Percentiles rank a stretch among this genome's conserved stretches.
phyloP scores from a whole-genome alignment of 2,113 vertebrate genomes.

The Forbesichthys agassizii region DNA sequence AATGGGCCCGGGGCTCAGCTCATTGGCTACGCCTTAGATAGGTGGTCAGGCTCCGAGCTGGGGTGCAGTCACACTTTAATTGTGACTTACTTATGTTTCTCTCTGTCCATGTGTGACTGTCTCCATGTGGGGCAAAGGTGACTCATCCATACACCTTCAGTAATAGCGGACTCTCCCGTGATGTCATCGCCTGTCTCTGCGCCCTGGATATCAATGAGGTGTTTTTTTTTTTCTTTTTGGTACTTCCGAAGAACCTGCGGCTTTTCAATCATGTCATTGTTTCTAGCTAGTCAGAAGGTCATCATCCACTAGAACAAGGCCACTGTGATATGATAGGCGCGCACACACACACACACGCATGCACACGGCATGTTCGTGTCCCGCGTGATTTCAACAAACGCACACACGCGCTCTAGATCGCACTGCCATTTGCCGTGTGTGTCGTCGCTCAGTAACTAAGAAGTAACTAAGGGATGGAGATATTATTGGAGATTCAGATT shows the following conservation, averaged over 20 bases:
- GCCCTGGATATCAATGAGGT: neutral
- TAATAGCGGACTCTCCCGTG: neutral
- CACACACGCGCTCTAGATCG: neutral
- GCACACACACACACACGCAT: constrained; percentile 15
- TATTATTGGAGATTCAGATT: constrained; percentile 46
- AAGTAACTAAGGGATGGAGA: constrained; percentile 29
- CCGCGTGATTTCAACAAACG: neutral
- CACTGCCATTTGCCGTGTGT: constrained; percentile 25
- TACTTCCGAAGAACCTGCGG: no score
- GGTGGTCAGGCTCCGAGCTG: no score
- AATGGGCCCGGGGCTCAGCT: no score
- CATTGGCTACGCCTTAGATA: no score
- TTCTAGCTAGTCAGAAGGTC: constrained; percentile 26
- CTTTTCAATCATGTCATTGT: constrained; percentile 16
- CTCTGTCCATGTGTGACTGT: constrained; percentile 1
- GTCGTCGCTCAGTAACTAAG: constrained; percentile 28
- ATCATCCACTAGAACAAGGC: constrained; percentile 39
- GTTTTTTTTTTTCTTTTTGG: neutral
- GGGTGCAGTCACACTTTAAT: no score
- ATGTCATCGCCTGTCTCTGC: neutral
- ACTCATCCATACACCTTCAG: neutral
- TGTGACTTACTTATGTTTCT: constrained; percentile 9
- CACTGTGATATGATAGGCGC: constrained; percentile 7
- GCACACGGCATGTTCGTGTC: constrained; percentile 2
- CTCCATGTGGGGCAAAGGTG: neutral